Base-by-base conservation (phyloP, 2,113 vertebrate species). In the Actenoides lindsayi region DNA sequence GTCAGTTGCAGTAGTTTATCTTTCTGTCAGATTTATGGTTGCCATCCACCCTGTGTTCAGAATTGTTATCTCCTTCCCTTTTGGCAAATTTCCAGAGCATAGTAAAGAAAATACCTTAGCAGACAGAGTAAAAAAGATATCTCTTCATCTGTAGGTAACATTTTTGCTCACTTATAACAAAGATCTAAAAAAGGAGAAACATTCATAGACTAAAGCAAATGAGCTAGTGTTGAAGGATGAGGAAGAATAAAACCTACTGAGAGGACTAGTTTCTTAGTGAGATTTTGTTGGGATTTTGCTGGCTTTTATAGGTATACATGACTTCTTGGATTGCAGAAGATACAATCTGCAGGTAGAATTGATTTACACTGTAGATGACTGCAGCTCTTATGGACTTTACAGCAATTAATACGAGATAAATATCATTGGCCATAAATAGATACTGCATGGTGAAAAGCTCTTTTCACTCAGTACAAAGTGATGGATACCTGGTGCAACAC, bases 1-100 rank as follows among this genome's bases (percentile, higher is more conserved):
- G 64, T 80, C 87, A 94, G 69, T 62, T 92, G 68, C 76, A 67
- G 18, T 33, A 83, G 60, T 69, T 90, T 70, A 53, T 89, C 74
- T 92, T 81, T 75, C 82, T 3, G 3, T 65, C 0, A 0, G 57
- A 82, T 94, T 95, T 94, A 84, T 7, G 15, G 92, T 80, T 89
- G 73, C 39, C 31, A 83, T 90, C 79, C 56, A 89, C 51, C 68
- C n/a, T 0, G 0, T 78, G 54, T 67, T 92, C 76, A 78, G 85
- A 94, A 96, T 53, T 53, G 83, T 89, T 96, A 92, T 89, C 85
- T 94, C 11, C 35, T 94, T 96, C 73, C 75, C 50, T 93, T 89
- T 53, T 93, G 94, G 83, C 68, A 73, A 71, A 71, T 90, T 89
- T 93, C 80, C 86, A 94, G 73, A 94, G 48, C 53, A 84, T 42